Base-by-base conservation (phyloP, 2,113 vertebrate genomes). In the Pipra filicauda region DNA sequence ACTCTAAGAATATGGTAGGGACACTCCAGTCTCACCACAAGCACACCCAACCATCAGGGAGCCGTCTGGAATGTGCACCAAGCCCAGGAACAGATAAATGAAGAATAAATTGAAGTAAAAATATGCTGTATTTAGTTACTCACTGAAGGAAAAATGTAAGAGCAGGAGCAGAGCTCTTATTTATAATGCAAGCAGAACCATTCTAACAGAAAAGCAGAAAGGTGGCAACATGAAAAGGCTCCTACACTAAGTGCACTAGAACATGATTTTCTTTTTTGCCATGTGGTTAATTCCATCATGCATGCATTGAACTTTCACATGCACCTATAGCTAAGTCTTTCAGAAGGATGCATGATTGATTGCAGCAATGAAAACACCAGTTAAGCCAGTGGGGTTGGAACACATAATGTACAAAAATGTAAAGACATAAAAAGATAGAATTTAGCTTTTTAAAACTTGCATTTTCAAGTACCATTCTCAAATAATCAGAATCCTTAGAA, bases 51-150 rank as follows among this genome's bases (percentile, higher is more conserved):
- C 5, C 15, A 59, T 7, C 4, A 22, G 9, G 8, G 5, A 88
- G 6, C n/a, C 6, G 58, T 19, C 21, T 11, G 2, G 66, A 75
- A 48, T 8, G 21, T 3, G 0, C 21, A 46, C 2, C 30, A 52
- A 26, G 30, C n/a, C 31, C 6, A 5, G 9, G 22, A 69, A 69
- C 14, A 69, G 35, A 24, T 9, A 76, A 84, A 51, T 24, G 14
- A 75, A 76, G 22, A 83, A 52, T 15, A 66, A 70, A 48, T 1
- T 62, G 31, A 85, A 83, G 52, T 54, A 35, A 88, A 90, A 39
- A 4, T 6, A 21, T 27, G 19, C 2, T 77, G 15, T 21, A 14
- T 81, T 64, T 67, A 39, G 26, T 33, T 81, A 26, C 14, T 75
- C 11, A 14, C 9, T 30, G 28, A 31, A 88, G 24, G 27, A 55